A percentile compares a stretch with the other conserved stretches of the same genome.
These are phyloP conservation scores for Glaucomys volans DNA, from an alignment of 2,113 vertebrate genomes.

Conservation along the genomic window DNA sequence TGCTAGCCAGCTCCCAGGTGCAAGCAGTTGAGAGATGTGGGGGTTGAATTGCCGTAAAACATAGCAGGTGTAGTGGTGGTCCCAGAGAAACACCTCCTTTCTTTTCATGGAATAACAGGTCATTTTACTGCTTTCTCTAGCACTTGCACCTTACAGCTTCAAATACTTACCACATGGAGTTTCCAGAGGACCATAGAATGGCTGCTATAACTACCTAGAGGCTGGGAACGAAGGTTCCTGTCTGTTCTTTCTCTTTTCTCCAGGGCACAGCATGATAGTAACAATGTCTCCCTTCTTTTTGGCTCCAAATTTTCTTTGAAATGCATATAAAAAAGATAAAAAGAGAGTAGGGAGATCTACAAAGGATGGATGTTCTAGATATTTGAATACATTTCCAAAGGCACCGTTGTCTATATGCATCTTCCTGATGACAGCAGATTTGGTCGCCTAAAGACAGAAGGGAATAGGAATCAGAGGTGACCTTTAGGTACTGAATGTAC, in stretches of 20 bases:
- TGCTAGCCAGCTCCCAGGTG: conserved; percentile 61
- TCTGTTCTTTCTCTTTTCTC: conserved; percentile 21
- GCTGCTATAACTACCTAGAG: not conserved
- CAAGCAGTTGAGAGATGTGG: not conserved
- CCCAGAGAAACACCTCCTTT: conserved; percentile 70
- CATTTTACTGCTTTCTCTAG: conserved; percentile 62
- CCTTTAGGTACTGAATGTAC: not conserved
- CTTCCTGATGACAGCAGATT: not conserved
- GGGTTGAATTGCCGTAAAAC: conserved; percentile 39
- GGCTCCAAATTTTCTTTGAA: conserved; percentile 33
- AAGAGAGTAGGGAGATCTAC: not conserved
- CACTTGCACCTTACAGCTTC: conserved; percentile 54
- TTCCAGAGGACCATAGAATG: conserved; percentile 20
- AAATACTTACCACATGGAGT: not conserved
- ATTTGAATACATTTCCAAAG: conserved; percentile 18
- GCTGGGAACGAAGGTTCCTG: not conserved
- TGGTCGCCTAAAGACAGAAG: not conserved
- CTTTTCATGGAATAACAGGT: conserved; percentile 53
- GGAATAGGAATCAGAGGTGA: not conserved
- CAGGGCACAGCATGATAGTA: not conserved
- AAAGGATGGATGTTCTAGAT: not conserved
- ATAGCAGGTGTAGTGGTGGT: conserved; percentile 53
- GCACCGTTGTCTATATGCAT: no score
- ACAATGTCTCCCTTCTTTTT: not conserved
- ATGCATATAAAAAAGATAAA: not conserved